These are phyloP conservation scores for Mantis religiosa DNA, from an alignment of 2,888 invertebrate species.

Conservation along the genomic window DNA sequence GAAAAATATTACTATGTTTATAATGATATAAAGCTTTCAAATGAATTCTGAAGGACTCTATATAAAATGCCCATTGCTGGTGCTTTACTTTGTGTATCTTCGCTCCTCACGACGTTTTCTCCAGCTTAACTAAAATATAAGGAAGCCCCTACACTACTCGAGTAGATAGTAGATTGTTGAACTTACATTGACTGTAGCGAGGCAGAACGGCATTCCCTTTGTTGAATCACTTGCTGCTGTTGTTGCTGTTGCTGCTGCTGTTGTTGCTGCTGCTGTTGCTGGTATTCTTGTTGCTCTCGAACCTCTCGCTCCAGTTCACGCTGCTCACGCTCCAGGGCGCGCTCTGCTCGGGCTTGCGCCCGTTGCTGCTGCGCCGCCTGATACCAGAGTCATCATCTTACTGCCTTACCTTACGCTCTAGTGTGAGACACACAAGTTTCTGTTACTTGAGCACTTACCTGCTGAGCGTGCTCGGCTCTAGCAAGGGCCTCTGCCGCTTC, in stretches of 20 bases:
- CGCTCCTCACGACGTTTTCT: too few species aligned
- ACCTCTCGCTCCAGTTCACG: conserved; percentile 53
- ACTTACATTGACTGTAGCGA: conserved; percentile 55
- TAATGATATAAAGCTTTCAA: too few species aligned
- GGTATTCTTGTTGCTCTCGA: conserved; percentile 50
- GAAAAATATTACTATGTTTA: too few species aligned
- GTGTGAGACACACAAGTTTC: background rate
- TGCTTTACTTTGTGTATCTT: too few species aligned
- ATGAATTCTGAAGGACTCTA: too few species aligned
- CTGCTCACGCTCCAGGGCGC: conserved; percentile 37
- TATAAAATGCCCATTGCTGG: too few species aligned
- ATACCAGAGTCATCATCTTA: background rate
- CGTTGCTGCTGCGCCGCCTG: conserved; percentile 33
- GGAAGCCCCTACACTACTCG: too few species aligned
- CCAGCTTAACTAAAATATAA: too few species aligned
- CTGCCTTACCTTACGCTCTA: background rate
- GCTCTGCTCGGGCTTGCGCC: conserved; percentile 33
- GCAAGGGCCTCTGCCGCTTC: conserved; percentile 37
- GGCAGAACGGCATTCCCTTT: conserved; percentile 55
- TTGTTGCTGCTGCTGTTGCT: conserved; percentile 48
- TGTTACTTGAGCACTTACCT: conserved; percentile 13
- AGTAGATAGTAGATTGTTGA: background rate
- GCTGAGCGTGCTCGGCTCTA: conserved; percentile 35
- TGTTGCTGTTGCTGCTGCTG: conserved; percentile 52
- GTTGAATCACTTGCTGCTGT: conserved; percentile 41